Evolutionary conservation across 2,888 invertebrate species (phyloP), one percentile per base, ranked within the genome.

Genomic region (Watsonalla cultraria): DNA sequence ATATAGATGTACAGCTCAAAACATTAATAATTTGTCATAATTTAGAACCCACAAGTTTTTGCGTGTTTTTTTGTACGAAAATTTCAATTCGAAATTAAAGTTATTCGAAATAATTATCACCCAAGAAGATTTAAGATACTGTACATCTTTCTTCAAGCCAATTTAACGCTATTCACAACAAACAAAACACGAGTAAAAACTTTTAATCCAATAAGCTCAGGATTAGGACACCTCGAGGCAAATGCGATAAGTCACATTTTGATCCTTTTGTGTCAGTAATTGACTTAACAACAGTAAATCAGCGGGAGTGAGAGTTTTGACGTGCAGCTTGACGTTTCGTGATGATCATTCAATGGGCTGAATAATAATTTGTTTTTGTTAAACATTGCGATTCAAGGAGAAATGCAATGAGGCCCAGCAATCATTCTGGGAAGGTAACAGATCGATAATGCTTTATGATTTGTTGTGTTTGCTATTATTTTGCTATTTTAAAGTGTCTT

Each of bases 221-320:
- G 80, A 82, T 82, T 80, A 82, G 61, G 49, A 72, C 80, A 80
- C 81, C 74, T 78, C 69, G 61, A 55, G 56, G 57, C 70, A 83
- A 83, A 82, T 74, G 77, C 57, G 62, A 53, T 72, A 81, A 79
- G 65, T 72, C 70, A 53, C 54, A 65, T 70, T 74, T 74, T 64
- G 55, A 72, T 55, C 54, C 82, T 79, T 79, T 86, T 86, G 80
- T 83, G 54, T 48, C 45, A 46, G 53, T 81, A 82, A 77, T 81
- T 76, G 77, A 72, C 73, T 77, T 74, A 73, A 74, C 68, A 77
- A 70, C 60, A 51, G 53, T 61, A 62, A 70, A 59, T 54, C 80
- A 78, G 77, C 79, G 74, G 81, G 83, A 67, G 76, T 74, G 75
- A 76, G 60, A 54, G 15, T 37, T 57, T 57, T 60, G 62, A 65